A percentile compares a stretch with the other conserved stretches of the same genome.
Evolutionary conservation across 2,888 invertebrate genomes (phyloP).

Genomic region (Siphonodentalium dalli): DNA sequence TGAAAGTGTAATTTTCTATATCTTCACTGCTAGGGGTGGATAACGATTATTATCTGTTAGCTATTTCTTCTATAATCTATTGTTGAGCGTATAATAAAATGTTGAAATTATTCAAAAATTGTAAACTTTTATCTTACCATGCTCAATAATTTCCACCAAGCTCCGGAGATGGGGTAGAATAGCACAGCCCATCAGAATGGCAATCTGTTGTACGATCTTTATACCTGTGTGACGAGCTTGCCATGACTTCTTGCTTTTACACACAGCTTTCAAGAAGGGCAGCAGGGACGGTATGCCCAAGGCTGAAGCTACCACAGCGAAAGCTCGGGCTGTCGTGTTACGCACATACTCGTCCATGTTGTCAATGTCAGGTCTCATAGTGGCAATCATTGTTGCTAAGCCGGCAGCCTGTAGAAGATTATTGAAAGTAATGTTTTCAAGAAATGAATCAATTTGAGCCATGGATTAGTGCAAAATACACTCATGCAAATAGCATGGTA

Average conservation of each 20-base stretch:
- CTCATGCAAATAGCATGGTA: too few species aligned
- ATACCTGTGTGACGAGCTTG: conserved; percentile 96
- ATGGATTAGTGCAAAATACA: too few species aligned
- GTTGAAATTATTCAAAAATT: too few species aligned
- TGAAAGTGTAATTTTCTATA: too few species aligned
- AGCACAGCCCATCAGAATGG: conserved; percentile 99
- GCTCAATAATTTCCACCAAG: conserved; percentile 98
- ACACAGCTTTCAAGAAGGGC: conserved; percentile 98
- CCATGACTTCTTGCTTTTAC: conserved; percentile 99
- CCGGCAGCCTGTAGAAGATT: conserved; percentile 79
- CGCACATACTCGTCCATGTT: conserved; percentile 99
- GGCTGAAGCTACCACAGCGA: conserved; percentile 99
- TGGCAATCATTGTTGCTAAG: conserved; percentile 99
- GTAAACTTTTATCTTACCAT: conserved; percentile 80
- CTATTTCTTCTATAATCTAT: too few species aligned
- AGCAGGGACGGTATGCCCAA: conserved; percentile 95
- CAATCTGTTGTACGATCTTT: conserved; percentile 99
- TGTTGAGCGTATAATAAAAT: too few species aligned
- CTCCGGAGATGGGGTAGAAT: conserved; percentile 97
- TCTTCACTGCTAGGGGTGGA: too few species aligned
- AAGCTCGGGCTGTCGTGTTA: conserved; percentile 98
- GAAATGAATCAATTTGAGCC: too few species aligned
- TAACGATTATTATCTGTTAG: too few species aligned
- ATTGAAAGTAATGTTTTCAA: too few species aligned
- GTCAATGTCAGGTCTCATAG: conserved; percentile 99